Conservation (phyloP, 1,140 invertebrate species). For the Monomorium pharaonis region DNA sequence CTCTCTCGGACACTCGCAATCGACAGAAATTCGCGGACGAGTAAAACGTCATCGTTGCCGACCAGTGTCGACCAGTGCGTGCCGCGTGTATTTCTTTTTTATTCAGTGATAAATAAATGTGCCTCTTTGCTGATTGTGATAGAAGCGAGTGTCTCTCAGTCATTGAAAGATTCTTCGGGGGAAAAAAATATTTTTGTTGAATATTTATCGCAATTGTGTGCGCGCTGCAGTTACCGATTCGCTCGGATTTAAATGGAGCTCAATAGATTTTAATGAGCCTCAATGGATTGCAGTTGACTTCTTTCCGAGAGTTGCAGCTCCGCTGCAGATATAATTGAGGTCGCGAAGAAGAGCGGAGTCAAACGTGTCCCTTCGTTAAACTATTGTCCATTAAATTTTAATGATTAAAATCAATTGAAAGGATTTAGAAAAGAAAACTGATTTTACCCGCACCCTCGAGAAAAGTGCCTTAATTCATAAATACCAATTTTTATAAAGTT, state of each 20-base stretch:
- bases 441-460: neutral
- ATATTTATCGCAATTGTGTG: neutral
- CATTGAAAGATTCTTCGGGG: neutral
- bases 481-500: neutral
- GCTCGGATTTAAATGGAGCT: neutral
- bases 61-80: neutral
- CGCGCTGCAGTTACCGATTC: neutral
- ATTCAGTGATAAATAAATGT: neutral
- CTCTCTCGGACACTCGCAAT: neutral
- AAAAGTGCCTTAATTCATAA: neutral
- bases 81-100: neutral
- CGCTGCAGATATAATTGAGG: neutral
- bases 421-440: neutral
- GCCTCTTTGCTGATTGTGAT: neutral
- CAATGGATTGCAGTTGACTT: conserved; percentile 3
- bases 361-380: neutral
- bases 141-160: neutral
- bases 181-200: neutral
- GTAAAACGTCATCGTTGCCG: neutral
- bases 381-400: no score
- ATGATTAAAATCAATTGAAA: neutral
- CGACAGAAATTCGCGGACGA: neutral
- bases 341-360: neutral
- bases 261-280: conserved; percentile 10
- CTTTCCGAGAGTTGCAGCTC: neutral